Conservation (phyloP, 2,113 vertebrate species). For the Heloderma charlesbogerti region DNA sequence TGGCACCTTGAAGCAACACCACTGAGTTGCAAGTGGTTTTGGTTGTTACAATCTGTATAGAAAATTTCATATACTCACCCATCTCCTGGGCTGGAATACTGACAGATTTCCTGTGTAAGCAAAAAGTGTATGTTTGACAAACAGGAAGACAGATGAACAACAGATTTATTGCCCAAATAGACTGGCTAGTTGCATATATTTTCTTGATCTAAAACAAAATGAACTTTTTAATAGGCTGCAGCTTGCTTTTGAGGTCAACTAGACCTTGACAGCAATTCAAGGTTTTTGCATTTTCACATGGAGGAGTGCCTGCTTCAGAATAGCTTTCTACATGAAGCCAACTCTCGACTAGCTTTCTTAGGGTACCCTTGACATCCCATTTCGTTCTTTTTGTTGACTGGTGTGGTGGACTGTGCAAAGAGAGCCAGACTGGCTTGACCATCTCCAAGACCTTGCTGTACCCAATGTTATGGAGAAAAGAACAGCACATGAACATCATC, state of each 20-base stretch:
- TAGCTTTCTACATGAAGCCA: neutral
- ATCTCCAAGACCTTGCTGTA: neutral
- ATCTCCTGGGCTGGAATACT: neutral
- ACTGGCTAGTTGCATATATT: neutral
- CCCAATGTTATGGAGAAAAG: neutral
- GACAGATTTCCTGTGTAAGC: neutral
- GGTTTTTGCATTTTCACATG: neutral
- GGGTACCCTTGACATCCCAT: neutral
- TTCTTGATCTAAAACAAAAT: neutral
- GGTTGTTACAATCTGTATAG: neutral
- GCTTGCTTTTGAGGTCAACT: neutral
- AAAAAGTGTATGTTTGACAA: neutral
- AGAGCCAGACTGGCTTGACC: neutral
- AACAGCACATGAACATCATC: neutral
- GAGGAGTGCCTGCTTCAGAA: neutral
- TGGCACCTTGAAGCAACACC: neutral
- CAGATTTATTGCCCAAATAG: neutral
- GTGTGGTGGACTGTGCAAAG: neutral
- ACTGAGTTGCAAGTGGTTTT: neutral
- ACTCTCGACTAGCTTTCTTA: neutral
- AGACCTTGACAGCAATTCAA: neutral
- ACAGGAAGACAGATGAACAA: neutral
- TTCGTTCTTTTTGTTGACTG: neutral
- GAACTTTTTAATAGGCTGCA: neutral
- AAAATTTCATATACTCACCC: neutral